Evolutionary conservation across 2,113 vertebrate genomes (phyloP), one percentile per base, ranked within the genome.

Genomic region (Tachysurus fulvidraco): DNA sequence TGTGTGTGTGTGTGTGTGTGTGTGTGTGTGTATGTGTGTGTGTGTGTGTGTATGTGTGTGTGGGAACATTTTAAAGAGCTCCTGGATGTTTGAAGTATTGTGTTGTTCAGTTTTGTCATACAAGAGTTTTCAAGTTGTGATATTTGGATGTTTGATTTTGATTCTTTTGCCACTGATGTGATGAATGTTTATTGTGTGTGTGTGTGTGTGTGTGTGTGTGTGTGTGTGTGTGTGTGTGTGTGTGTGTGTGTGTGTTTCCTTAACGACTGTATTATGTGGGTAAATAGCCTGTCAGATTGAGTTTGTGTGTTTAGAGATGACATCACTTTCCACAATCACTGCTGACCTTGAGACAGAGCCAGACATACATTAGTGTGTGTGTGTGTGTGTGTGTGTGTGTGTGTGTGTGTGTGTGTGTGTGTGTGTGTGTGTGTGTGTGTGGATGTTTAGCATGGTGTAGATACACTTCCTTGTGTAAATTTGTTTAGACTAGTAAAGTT

Each of bases 281-380:
- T 88, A 90, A 90, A 90, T 86, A 88, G 71, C 46, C 87, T 88
- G 88, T 86, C 88, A 85, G 85, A 81, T 88, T 84, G 76, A 78
- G 44, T 91, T 86, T 88, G 84, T 83, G 64, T 69, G 76, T 85
- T 86, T 78, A 67, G 77, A 79, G 85, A 83, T 90, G 89, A 88
- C 89, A 86, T 86, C 89, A 85, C 65, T 86, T 85, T 86, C 89
- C 86, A 86, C 84, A 89, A 71, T 77, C 85, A 82, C 78, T 21
- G 30, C 62, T 80, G 81, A 91, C 90, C 90, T 91, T 91, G 80
- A 89, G 81, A 85, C 78, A 89, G 79, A 81, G 30, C 62, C 54
- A 41, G 12, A 78, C 19, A 23, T 88, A 57, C 46, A 67, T 78
- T 54, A 79, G 73, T 28, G 67, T 50, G 21, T 84, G 80, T 73